Evolutionary conservation across 2,888 invertebrate species (phyloP).

Genomic region (Synergus laeviventris): DNA sequence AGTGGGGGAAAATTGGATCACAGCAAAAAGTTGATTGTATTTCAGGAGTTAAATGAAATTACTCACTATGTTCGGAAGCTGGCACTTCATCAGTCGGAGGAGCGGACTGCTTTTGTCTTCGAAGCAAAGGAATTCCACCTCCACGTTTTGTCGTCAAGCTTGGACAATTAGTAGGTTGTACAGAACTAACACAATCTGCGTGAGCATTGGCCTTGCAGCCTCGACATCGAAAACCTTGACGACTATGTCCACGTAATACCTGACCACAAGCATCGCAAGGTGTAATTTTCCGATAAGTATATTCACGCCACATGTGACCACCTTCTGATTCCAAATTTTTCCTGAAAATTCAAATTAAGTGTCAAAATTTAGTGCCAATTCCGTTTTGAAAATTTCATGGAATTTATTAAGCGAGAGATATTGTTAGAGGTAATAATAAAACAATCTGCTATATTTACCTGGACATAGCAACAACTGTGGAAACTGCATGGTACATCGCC

Average conservation of each 20-base stretch:
- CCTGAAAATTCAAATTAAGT: conserved; percentile 52
- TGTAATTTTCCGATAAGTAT: conserved; percentile 96
- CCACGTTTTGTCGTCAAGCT: conserved; percentile 68
- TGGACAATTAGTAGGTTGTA: conserved; percentile 89
- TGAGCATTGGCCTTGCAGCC: conserved; percentile 95
- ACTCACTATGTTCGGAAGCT: conserved; percentile 90
- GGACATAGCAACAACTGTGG: conserved; percentile 92
- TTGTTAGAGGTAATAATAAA: not conserved
- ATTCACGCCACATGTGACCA: conserved; percentile 93
- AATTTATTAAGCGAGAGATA: no score
- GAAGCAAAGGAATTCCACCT: conserved; percentile 79
- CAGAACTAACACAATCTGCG: conserved; percentile 87
- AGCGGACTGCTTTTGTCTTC: conserved; percentile 93
- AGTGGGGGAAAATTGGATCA: not conserved
- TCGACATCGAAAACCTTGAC: conserved; percentile 92
- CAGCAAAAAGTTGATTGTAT: not conserved
- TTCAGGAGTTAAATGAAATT: not conserved
- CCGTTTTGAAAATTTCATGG: no score
- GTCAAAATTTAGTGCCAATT: not conserved
- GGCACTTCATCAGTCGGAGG: conserved; percentile 78
- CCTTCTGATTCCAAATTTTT: conserved; percentile 78
- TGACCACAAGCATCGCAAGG: conserved; percentile 96
- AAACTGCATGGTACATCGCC: conserved; percentile 95
- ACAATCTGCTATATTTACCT: conserved; percentile 61
- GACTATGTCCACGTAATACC: conserved; percentile 93